Conservation (phyloP, 2,113 vertebrate species). For the Sorex araneus region DNA sequence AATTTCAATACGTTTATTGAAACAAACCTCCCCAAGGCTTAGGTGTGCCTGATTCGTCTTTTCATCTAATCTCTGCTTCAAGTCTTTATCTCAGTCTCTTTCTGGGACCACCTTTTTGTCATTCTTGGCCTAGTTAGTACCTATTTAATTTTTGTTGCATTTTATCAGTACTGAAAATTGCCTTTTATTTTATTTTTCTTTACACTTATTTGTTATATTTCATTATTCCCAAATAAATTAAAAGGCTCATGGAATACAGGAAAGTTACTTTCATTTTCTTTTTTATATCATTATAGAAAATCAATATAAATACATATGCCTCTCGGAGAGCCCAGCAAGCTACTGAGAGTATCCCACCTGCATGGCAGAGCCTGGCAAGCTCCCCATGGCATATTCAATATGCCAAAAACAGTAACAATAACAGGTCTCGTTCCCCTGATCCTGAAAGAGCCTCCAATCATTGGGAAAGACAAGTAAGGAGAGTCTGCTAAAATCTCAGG, state of each 20-base stretch:
- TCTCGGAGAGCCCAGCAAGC: too few relatives aligned
- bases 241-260: not conserved
- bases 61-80: not conserved
- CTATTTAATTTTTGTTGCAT: not conserved
- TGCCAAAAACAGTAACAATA: too few relatives aligned
- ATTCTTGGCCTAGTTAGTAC: not conserved
- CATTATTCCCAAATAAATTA: not conserved
- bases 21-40: not conserved
- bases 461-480: too few relatives aligned
- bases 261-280: conserved; percentile 12
- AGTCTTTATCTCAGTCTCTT: not conserved
- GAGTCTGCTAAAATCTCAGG: too few relatives aligned
- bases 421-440: too few relatives aligned
- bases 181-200: conserved; percentile 1
- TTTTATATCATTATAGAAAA: not conserved
- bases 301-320: too few relatives aligned
- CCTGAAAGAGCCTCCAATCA: too few relatives aligned
- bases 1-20: not conserved
- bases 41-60: not conserved
- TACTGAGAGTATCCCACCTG: too few relatives aligned
- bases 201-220: conserved; percentile 27
- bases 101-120: not conserved
- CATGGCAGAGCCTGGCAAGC: too few relatives aligned
- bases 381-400: too few relatives aligned
- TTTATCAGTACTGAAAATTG: not conserved